Evolutionary conservation across 2,888 invertebrate species (phyloP), one percentile per base, ranked within the genome.

Genomic region (Nephrotoma appendiculata): DNA sequence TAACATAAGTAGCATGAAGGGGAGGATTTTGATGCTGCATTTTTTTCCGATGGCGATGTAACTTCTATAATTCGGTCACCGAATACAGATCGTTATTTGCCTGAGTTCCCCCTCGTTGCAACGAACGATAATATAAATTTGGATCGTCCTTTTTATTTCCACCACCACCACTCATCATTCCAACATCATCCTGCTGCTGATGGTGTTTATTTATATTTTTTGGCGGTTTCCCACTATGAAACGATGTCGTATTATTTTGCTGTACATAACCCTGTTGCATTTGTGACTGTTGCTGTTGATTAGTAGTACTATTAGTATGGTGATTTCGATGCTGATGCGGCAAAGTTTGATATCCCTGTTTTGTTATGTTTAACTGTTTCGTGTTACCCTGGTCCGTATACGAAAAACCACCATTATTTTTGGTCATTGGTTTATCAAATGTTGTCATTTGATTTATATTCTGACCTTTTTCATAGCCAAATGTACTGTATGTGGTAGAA

Each of bases 21-120:
- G 45, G 44, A 44, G 85, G 44, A 85, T 44, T 43, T 44, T 85
- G 85, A 71, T 71, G 71, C 31, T 71, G 71, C 5, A 71, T 11
- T 71, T 71, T 71, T 85, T 85, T 85, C 85, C 85, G 85, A 85
- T 85, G 85, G 44, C 44, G 42, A 85, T 85, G 85, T 44, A 43
- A 44, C 44, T 91, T 92, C 92, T 94, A 94, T 92, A 94, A 92
- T 90, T 94, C 95, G 87, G 96, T 95, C 88, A 96, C 95, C 86
- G 96, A 96, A 90, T 96, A 96, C 88, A 96, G 90, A 90, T 95
- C 94, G 87, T 93, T 92, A 88, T 92, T 92, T 89, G 92, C 93
- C 86, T 91, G 90, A 11, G 90, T 90, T 41, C 91, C 91, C 4
- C 90, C 90, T 48, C 93, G 91, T 88, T 93, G 93, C 43, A 93